phyloP scores from a whole-genome alignment of 1,140 invertebrate species.

The Neodiprion pinetum region DNA sequence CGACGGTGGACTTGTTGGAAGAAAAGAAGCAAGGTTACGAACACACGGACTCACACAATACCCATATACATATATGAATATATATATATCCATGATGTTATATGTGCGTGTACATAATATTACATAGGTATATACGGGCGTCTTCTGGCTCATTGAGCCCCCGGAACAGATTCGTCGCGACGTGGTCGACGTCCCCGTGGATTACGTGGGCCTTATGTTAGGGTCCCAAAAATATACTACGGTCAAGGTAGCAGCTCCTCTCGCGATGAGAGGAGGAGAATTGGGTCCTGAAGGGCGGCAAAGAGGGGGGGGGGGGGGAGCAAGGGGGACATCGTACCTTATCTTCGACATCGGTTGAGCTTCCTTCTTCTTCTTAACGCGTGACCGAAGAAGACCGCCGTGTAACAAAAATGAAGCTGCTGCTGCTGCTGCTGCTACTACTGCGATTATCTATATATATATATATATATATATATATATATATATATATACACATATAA shows the following conservation, averaged over 20 bases:
- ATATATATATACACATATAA: too few relatives aligned
- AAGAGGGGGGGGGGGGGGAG: conserved; percentile 20
- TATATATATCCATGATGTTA: too few relatives aligned
- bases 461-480: too few relatives aligned
- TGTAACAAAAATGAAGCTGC: neutral
- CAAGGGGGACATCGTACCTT: conserved; percentile 31
- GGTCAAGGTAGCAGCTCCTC: conserved; percentile 20
- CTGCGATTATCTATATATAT: too few relatives aligned
- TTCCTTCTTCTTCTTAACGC: conserved; percentile 53
- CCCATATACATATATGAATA: too few relatives aligned
- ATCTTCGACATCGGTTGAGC: conserved; percentile 48
- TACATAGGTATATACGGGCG: conserved; percentile 27
- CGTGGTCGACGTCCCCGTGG: conserved; percentile 43
- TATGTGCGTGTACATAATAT: too few relatives aligned
- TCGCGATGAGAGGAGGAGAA: conserved; percentile 11
- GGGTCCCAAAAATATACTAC: conserved; percentile 34
- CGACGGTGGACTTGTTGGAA: too few relatives aligned
- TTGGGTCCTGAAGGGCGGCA: conserved; percentile 5
- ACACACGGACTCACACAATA: too few relatives aligned
- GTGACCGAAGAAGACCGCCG: conserved; percentile 42
- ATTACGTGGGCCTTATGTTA: conserved; percentile 39
- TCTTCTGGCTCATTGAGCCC: conserved; percentile 53
- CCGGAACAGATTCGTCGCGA: conserved; percentile 49
- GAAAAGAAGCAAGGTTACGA: too few relatives aligned
- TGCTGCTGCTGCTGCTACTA: too few relatives aligned